These are phyloP conservation scores for Aldrovandia affinis DNA, from an alignment of 2,797 vertebrate species.

Conservation along the genomic window DNA sequence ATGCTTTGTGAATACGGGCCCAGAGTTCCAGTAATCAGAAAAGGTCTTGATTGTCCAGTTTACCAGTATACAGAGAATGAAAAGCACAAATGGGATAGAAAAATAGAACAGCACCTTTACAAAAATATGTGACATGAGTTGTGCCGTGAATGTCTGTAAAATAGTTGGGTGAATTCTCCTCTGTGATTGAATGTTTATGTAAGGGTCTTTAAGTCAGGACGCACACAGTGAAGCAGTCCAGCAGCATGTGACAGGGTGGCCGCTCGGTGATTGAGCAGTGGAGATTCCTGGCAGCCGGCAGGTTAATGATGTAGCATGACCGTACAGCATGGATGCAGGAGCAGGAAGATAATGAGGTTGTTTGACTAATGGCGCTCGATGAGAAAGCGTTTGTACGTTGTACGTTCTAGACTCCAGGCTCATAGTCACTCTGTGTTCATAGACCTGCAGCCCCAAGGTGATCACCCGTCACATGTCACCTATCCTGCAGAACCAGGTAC, in stretches of 20 bases:
- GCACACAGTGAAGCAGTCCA: neutral
- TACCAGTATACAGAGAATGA: neutral
- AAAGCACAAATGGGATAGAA: neutral
- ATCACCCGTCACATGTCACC: neutral
- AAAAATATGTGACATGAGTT: neutral
- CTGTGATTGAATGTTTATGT: neutral
- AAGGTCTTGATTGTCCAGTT: neutral
- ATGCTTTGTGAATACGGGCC: too few species aligned
- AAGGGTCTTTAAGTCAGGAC: neutral
- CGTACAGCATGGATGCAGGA: neutral
- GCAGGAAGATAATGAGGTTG: neutral
- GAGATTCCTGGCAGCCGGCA: neutral
- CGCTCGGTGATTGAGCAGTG: neutral
- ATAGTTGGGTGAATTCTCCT: neutral
- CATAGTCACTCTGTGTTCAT: neutral
- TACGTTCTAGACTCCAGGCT: neutral
- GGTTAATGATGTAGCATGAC: constrained; percentile 15
- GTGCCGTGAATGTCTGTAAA: neutral
- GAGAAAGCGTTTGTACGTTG: too few species aligned
- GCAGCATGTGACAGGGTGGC: neutral
- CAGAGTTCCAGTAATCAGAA: too few species aligned
- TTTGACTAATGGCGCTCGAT: neutral
- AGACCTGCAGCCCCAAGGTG: neutral
- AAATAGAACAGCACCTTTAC: neutral
- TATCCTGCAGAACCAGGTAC: too few species aligned